Base-by-base conservation (phyloP, 1,140 invertebrate species). In the Anastatus disparis region DNA sequence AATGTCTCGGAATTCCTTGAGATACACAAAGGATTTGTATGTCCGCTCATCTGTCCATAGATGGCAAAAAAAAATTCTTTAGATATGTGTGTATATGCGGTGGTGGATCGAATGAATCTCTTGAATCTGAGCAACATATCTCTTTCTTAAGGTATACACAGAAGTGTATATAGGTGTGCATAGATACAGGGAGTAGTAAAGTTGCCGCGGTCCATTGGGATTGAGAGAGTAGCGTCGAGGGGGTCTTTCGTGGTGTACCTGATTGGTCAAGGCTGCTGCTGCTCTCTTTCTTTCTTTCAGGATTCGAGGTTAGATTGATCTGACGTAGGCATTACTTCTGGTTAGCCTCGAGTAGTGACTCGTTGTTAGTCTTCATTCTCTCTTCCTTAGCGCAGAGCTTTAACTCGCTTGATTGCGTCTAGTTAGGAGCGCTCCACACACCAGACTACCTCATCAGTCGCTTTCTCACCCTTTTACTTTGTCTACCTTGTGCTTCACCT, bases 311-410 rank as follows among this genome's bases (percentile, higher is more conserved):
- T 73, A 80, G 82, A 85, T 85, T 85, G 84, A 85, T 85, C 80
- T 80, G 76, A 79, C 73, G 77, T 78, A 78, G 76, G 78, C 81
- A 85, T 84, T 85, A 84, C 79, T 84, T 81, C 81, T 82, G 83
- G 82, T 85, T 85, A 85, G 80, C 81, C 82, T 82, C 84, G 66
- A 46, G 75, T 67, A 79, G 79, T 77, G 81, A 81, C 78, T 78
- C 76, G 78, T 78, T 83, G 81, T 85, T 85, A 83, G 79, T 84
- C 84, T 85, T 85, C 83, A 84, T 84, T 84, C 78, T 78, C 31
- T 35, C 10, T 35, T 35, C 31, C 31, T 78, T 79, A 77, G 70
- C 58, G 70, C 29, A 1, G 17, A n/a, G 35, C 10, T 40, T 27
- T n/a, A n/a, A 27, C 77, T 81, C 81, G 75, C 79, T 82, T 84